Evolutionary conservation across 2,113 vertebrate species (phyloP).

Genomic region (Nothobranchius furzeri): DNA sequence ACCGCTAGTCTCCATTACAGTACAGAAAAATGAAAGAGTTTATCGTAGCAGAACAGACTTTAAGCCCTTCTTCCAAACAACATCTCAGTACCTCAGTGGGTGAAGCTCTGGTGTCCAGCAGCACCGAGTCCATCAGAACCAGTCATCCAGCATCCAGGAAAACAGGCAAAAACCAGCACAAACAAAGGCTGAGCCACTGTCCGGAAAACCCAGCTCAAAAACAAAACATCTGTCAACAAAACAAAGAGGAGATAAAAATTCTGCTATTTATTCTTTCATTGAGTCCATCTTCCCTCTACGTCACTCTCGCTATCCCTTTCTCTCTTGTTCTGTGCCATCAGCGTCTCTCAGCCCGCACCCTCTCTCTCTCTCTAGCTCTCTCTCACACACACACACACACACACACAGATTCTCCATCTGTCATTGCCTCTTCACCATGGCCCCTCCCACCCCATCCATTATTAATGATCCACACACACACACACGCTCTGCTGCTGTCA

Average conservation of each 20-base stretch:
- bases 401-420: constrained; percentile 69
- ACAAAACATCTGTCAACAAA: not conserved
- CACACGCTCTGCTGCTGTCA: constrained; percentile 20
- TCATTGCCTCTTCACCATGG: constrained; percentile 62
- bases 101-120: constrained; percentile 33
- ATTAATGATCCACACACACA: constrained; percentile 60
- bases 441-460: constrained; percentile 77
- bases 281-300: constrained; percentile 2
- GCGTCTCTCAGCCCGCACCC: not conserved
- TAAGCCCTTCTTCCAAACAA: not conserved
- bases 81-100: constrained; percentile 52
- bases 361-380: too few species aligned
- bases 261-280: constrained; percentile 1
- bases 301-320: constrained; percentile 14
- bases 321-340: constrained; percentile 15
- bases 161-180: constrained; percentile 7
- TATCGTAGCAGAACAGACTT: not conserved
- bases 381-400: not conserved
- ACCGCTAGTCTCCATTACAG: not conserved
- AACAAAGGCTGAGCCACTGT: constrained; percentile 25
- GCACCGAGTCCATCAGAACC: constrained; percentile 42
- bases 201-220: constrained; percentile 18
- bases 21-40: not conserved
- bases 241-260: not conserved
- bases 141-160: constrained; percentile 40